Evolutionary conservation across 2,797 vertebrate species (phyloP).

Genomic region (Sebastes ruberrimus): DNA sequence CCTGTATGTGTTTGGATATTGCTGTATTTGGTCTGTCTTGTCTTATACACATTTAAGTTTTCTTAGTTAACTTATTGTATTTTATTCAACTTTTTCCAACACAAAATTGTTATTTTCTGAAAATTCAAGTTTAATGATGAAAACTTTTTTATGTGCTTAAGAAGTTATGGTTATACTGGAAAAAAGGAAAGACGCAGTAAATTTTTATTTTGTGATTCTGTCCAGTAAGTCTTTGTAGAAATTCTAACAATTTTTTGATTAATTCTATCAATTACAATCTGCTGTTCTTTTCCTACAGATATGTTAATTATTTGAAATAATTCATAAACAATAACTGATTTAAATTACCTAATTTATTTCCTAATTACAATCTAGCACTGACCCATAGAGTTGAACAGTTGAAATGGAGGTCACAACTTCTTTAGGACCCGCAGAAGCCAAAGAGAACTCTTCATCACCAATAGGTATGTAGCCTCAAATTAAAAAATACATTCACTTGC

Average conservation of each 20-base stretch:
- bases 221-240: neutral
- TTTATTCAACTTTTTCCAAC: neutral
- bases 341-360: neutral
- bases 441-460: constrained; percentile 5
- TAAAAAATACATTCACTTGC: neutral
- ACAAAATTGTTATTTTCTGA: neutral
- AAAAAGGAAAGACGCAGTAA: neutral
- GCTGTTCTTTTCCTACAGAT: neutral
- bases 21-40: neutral
- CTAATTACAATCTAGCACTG: neutral
- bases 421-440: neutral
- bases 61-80: neutral
- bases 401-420: constrained; percentile 51
- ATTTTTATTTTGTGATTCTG: neutral
- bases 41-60: neutral
- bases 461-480: constrained; percentile 33
- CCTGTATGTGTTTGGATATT: neutral
- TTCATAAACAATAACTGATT: neutral
- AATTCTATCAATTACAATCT: neutral
- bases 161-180: neutral
- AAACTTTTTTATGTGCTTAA: neutral
- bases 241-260: too few relatives aligned
- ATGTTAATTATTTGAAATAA: neutral
- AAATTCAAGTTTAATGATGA: neutral
- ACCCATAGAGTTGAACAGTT: neutral